Evolutionary conservation across 2,797 vertebrate genomes (phyloP).

Genomic region (Anniella stebbinsi): DNA sequence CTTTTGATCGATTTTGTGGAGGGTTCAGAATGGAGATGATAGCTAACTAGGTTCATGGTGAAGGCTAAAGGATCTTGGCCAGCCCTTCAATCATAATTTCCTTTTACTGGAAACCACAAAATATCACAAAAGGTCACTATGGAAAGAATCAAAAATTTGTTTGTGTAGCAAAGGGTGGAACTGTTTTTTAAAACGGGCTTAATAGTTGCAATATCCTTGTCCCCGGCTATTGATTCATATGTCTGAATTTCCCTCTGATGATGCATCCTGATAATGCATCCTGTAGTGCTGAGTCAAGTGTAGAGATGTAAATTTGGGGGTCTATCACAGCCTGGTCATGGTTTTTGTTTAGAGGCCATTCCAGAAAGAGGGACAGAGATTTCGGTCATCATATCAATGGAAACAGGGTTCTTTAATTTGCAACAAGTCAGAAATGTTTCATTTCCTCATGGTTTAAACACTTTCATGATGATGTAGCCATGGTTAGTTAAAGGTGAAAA

Average conservation of each 20-base stretch:
- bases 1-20: constrained; percentile 63
- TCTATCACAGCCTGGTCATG: too few species aligned
- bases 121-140: constrained; percentile 73
- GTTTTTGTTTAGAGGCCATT: too few species aligned
- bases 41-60: constrained; percentile 46
- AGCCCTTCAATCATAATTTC: constrained; percentile 65
- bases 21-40: constrained; percentile 62
- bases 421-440: not conserved
- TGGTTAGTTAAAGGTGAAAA: not conserved
- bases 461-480: not conserved
- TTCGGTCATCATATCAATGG: not conserved
- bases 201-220: not conserved
- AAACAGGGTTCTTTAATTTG: not conserved
- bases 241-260: too few species aligned
- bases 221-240: too few species aligned
- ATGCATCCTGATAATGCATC: too few species aligned
- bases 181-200: constrained; percentile 57
- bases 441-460: not conserved
- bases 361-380: too few species aligned
- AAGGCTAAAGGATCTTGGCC: constrained; percentile 63
- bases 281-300: too few species aligned
- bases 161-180: constrained; percentile 59
- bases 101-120: constrained; percentile 76
- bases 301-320: too few species aligned
- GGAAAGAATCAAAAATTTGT: constrained; percentile 69